Evolutionary conservation across 2,888 invertebrate species (phyloP).

Genomic region (Altica lythri): DNA sequence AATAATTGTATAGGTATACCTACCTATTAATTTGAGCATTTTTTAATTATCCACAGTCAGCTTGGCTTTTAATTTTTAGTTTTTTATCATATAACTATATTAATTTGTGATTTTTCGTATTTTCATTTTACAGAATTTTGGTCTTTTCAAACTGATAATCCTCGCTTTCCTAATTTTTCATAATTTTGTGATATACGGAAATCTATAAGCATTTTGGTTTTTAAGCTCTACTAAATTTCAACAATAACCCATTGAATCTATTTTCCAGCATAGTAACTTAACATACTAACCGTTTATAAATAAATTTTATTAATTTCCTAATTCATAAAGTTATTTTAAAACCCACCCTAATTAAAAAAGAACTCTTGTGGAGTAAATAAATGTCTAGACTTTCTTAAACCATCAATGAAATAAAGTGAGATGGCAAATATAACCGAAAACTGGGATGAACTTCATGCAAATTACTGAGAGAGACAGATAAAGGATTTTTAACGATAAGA

Average conservation of each 20-base stretch:
- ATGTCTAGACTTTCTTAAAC: slow-evolving; percentile 31
- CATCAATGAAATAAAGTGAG: slow-evolving; percentile 38
- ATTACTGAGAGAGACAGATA: slow-evolving; percentile 30
- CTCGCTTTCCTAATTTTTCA: too few species aligned
- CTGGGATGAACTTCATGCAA: slow-evolving; percentile 35
- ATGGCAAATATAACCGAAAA: slow-evolving; percentile 24
- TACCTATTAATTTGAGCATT: too few species aligned
- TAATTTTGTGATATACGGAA: too few species aligned
- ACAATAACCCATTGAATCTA: too few species aligned
- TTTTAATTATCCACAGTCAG: too few species aligned
- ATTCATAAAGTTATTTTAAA: slow-evolving; percentile 18
- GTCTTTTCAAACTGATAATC: too few species aligned
- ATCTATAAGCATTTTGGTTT: slow-evolving; percentile 3
- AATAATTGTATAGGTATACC: too few species aligned
- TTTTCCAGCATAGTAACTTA: too few species aligned
- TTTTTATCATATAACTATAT: too few species aligned
- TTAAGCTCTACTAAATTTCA: slow-evolving; percentile 5
- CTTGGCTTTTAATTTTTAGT: too few species aligned
- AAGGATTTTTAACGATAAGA: slow-evolving; percentile 14
- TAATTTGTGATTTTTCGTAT: too few species aligned
- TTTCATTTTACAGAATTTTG: too few species aligned
- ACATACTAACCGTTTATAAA: slow-evolving; percentile 3
- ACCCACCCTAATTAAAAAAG: slow-evolving; percentile 26
- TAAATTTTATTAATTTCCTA: slow-evolving; percentile 6
- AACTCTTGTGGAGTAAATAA: slow-evolving; percentile 21